Evolutionary conservation across 1,140 invertebrate species (phyloP).

Genomic region (Eriosoma lanigerum): DNA sequence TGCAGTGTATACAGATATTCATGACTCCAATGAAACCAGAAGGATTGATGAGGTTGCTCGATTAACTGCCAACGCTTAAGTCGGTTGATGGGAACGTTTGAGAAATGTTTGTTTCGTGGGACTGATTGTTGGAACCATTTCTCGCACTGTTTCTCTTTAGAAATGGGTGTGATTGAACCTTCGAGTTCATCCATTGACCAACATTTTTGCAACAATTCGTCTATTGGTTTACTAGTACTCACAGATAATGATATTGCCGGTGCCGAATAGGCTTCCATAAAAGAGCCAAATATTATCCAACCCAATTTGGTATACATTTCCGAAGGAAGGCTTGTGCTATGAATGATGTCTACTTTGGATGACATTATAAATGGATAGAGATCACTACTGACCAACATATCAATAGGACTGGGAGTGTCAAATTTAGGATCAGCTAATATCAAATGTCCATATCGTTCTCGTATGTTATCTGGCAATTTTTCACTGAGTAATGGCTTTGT

Average conservation of each 20-base stretch:
- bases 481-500: not conserved
- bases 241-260: not conserved
- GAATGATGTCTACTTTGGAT: not conserved
- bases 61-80: no score
- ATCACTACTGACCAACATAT: not conserved
- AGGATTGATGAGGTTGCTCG: no score
- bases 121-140: not conserved
- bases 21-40: no score
- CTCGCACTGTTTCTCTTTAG: not conserved
- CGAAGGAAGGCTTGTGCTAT: not conserved
- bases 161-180: not conserved
- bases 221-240: not conserved
- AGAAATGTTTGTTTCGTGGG: no score
- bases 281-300: slow-evolving; percentile 10
- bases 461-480: not conserved
- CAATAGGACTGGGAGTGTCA: no score
- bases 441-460: not conserved
- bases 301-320: not conserved
- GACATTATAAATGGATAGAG: not conserved
- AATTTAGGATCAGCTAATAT: no score
- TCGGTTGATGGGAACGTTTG: no score
- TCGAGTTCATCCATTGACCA: not conserved
- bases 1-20: no score
- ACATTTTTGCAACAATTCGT: not conserved
- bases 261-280: not conserved